These are phyloP conservation scores for Acinonyx jubatus DNA, from an alignment of 2,113 vertebrate species.

Conservation along the genomic window DNA sequence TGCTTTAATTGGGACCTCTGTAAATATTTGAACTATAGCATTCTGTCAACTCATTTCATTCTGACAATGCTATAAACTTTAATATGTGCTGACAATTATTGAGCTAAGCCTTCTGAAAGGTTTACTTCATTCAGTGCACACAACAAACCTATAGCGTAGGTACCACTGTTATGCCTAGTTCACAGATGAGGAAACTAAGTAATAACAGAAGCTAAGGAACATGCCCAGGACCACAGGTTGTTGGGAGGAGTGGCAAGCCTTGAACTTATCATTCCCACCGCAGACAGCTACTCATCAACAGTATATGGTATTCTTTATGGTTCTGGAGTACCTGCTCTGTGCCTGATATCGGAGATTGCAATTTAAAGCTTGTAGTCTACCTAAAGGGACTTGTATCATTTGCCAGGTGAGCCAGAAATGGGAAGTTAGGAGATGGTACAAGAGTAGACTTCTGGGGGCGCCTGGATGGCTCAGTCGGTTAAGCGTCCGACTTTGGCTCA, in stretches of 20 bases:
- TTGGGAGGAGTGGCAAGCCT: neutral
- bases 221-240: neutral
- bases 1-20: neutral
- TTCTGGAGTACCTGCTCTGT: neutral
- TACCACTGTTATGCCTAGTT: neutral
- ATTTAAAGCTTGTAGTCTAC: neutral
- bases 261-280: neutral
- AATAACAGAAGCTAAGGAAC: neutral
- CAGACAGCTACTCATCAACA: neutral
- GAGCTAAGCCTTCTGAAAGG: neutral
- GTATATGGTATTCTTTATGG: neutral
- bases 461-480: no score
- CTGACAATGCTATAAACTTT: neutral
- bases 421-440: neutral
- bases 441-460: neutral
- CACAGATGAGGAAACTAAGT: neutral
- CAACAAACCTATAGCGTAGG: neutral
- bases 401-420: neutral
- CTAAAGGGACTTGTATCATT: neutral
- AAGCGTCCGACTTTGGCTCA: no score
- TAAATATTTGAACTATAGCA: neutral
- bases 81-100: neutral
- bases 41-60: neutral
- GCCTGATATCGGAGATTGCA: neutral
- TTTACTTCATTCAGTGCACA: neutral